phyloP scores from a whole-genome alignment of 1,140 invertebrate genomes.

The Watersipora subatra region DNA sequence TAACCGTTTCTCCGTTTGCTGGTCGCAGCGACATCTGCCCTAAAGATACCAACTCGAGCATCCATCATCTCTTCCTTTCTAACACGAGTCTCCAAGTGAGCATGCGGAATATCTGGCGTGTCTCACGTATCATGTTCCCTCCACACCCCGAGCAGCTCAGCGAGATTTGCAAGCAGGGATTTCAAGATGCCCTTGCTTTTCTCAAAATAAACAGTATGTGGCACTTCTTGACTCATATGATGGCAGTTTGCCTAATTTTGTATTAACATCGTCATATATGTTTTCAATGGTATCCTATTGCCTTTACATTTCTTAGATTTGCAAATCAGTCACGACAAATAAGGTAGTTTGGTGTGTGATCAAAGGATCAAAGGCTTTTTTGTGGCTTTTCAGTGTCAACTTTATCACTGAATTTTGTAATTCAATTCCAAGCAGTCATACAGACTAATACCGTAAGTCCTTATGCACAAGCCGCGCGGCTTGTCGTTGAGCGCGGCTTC shows the following conservation, averaged over 20 bases:
- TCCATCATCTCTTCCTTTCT: conserved; percentile 58
- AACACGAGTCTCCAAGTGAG: conserved; percentile 80
- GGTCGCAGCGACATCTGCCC: conserved; percentile 98
- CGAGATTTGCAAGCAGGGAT: conserved; percentile 90
- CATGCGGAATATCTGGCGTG: conserved; percentile 66
- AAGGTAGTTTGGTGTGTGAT: neutral
- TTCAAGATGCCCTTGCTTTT: conserved; percentile 85
- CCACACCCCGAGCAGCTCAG: conserved; percentile 74
- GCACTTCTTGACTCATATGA: neutral
- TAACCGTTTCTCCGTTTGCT: conserved; percentile 92
- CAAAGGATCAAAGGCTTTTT: neutral
- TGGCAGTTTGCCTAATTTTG: neutral
- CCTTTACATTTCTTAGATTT: neutral
- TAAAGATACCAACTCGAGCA: conserved; percentile 47
- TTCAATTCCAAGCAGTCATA: too few species aligned
- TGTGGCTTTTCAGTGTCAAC: too few species aligned
- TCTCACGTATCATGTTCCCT: conserved; percentile 81
- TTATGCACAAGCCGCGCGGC: too few species aligned
- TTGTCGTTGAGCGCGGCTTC: too few species aligned
- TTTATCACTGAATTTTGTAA: too few species aligned
- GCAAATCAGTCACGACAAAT: neutral
- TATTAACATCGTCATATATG: neutral
- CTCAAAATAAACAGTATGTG: conserved; percentile 65
- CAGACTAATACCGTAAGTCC: too few species aligned
- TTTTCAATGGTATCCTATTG: neutral